Base-by-base conservation (phyloP, 2,113 vertebrate species). In the Sterrhoptilus dennistouni region DNA sequence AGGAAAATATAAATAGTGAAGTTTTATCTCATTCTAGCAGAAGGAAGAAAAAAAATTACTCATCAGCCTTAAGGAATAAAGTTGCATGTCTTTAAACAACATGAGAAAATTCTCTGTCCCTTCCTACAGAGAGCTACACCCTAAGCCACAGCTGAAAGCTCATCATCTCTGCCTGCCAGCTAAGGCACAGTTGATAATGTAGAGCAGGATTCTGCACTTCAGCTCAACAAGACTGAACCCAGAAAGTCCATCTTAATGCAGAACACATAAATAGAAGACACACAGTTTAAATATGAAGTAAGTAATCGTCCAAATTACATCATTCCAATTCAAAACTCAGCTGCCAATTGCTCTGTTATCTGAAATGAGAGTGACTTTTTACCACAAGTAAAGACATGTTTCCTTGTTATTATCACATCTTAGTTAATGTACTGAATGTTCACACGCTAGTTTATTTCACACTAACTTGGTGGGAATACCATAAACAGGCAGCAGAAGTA, bases 101-200 rank as follows among this genome's bases (percentile, higher is more conserved):
- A 81, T 94, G 92, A 90, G 96, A 96, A 95, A 94, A 92, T 86
- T 94, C 72, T 89, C 66, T 83, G 56, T 90, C 93, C 65, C 87
- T 93, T 94, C 78, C 92, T 96, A 95, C 90, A 57, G 22, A 77
- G 91, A 84, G 70, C 64, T 93, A 85, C 91, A 91, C 91, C 93
- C 90, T 91, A 50, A 94, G 65, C 91, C 94, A 47, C 85, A 80
- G 81, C 76, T 92, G 77, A 89, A 90, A 83, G 63, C 83, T 91
- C 35, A 29, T 69, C n/a, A 36, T 75, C n/a, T 87, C 61, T 95
- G 85, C 47, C 59, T 93, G 78, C 74, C 80, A 96, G 60, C 83
- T 72, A 84, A 63, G 75, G 78, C 85, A 81, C 12, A 50, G 75
- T 65, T 91, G 80, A 25, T 82, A 84, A 88, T 82, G 59, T 66